phyloP scores from a whole-genome alignment of 2,888 invertebrate species.

The Coelogynopora nodosa region DNA sequence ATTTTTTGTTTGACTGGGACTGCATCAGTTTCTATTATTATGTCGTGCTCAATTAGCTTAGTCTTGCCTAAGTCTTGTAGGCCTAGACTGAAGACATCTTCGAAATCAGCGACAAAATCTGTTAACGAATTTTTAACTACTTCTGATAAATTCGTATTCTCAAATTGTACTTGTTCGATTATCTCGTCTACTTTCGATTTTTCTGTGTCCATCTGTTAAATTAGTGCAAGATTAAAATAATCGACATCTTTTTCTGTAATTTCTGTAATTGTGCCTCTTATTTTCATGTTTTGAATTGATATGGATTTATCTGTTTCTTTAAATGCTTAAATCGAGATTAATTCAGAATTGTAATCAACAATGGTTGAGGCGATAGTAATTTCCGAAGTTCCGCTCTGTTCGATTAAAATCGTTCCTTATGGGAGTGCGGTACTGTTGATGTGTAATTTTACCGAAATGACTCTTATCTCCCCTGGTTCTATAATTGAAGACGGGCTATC shows the following conservation, averaged over 20 bases:
- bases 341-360: no score
- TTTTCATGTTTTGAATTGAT: neutral
- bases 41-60: constrained; percentile 30
- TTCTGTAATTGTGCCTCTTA: neutral
- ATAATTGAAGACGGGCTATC: no score
- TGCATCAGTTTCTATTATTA: constrained; percentile 34
- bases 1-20: constrained; percentile 33
- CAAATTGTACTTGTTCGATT: neutral
- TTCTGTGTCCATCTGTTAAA: neutral
- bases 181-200: neutral
- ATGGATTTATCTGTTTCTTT: neutral
- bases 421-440: no score
- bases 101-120: neutral
- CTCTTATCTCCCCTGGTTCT: no score
- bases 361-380: no score
- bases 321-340: no score
- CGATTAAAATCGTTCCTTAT: no score
- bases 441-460: no score
- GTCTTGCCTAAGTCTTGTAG: neutral
- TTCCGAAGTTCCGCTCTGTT: no score
- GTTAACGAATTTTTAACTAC: neutral
- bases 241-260: neutral
- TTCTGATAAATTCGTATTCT: neutral
- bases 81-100: neutral
- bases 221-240: neutral